Conservation (phyloP, 2,888 invertebrate species). For the Neelides folsomi region DNA sequence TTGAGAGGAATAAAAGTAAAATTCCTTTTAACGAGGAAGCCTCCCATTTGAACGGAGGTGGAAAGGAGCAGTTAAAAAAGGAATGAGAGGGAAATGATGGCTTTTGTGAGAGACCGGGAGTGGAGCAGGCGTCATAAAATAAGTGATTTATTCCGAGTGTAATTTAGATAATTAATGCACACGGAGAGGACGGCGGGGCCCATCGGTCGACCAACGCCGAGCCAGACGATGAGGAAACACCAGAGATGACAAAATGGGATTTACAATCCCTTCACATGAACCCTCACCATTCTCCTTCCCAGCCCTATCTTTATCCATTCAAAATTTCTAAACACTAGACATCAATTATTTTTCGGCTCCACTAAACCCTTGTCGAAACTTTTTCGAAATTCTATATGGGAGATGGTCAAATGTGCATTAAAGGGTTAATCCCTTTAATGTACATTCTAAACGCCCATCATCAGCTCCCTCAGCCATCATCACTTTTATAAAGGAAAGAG, state of each 20-base stretch:
- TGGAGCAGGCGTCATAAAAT: constrained; percentile 31
- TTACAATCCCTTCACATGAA: constrained; percentile 14
- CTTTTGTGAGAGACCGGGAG: not conserved
- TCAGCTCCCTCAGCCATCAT: no score
- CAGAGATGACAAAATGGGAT: constrained; percentile 14
- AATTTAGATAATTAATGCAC: constrained; percentile 34
- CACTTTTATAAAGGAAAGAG: no score
- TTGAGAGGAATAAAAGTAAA: no score
- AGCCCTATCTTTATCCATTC: not conserved
- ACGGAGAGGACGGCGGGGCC: constrained; percentile 14
- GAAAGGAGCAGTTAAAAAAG: not conserved
- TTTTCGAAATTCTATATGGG: no score
- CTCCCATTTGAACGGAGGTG: not conserved
- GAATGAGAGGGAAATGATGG: not conserved
- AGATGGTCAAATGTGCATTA: no score
- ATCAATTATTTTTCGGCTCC: no score
- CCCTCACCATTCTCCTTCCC: constrained; percentile 6
- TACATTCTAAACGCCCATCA: no score
- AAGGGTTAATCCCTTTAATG: no score
- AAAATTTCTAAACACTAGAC: no score
- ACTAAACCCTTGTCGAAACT: no score
- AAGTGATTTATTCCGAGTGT: constrained; percentile 32
- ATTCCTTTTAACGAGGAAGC: not conserved
- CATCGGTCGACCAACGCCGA: constrained; percentile 18
- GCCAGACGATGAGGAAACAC: constrained; percentile 3